Conservation (phyloP, 2,888 invertebrate species). For the Heliconius sara region DNA sequence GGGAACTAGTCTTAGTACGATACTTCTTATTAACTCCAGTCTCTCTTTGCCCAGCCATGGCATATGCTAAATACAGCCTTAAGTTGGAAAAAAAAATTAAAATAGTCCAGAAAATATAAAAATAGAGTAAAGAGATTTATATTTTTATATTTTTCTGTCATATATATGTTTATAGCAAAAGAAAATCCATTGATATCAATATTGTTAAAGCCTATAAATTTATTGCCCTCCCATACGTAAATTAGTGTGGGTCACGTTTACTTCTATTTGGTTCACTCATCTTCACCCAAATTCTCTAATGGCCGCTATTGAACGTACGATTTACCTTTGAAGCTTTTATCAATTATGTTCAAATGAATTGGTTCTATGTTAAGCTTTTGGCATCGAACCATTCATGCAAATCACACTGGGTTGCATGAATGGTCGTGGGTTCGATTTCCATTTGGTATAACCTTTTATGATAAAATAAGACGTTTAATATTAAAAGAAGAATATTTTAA, state of each 20-base stretch:
- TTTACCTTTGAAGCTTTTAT: conserved; percentile 9
- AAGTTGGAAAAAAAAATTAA: no score
- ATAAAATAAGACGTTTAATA: no score
- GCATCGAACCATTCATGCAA: no score
- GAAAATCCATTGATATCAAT: not conserved
- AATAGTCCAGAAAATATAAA: no score
- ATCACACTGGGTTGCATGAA: not conserved
- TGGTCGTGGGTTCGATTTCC: not conserved
- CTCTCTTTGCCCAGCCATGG: no score
- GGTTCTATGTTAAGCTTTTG: not conserved
- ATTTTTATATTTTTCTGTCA: no score
- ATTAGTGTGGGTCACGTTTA: not conserved
- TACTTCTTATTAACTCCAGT: no score
- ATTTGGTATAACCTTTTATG: not conserved
- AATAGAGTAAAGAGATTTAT: no score
- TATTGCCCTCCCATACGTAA: not conserved
- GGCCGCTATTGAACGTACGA: not conserved
- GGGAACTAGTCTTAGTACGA: no score
- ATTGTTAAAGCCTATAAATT: not conserved
- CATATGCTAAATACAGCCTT: no score
- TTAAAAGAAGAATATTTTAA: no score
- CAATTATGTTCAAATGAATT: conserved; percentile 8
- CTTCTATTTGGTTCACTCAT: not conserved
- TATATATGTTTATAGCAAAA: no score
- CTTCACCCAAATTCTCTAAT: not conserved